These are phyloP conservation scores for Chrosomus eos DNA, from an alignment of 2,797 vertebrate species.

Conservation along the genomic window DNA sequence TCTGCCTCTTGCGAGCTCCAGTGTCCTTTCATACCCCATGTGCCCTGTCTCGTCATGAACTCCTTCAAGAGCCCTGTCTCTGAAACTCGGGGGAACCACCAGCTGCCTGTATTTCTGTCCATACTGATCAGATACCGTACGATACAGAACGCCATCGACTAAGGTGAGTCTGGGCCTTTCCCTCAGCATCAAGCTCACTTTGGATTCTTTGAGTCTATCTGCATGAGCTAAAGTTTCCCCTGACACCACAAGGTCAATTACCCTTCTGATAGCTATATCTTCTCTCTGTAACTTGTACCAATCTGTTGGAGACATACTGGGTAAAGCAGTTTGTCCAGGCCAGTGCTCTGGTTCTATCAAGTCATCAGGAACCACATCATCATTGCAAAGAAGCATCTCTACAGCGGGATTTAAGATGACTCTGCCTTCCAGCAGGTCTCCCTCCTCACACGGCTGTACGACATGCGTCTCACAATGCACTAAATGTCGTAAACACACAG, in stretches of 20 bases:
- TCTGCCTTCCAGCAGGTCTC: background rate
- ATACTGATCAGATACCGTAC: background rate
- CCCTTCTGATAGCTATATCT: background rate
- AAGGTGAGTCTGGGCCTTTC: background rate
- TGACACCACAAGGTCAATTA: background rate
- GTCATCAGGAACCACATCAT: background rate
- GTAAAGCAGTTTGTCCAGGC: background rate
- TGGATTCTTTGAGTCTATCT: background rate
- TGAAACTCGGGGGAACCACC: background rate
- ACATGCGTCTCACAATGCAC: background rate
- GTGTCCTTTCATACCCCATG: background rate
- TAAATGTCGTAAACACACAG: background rate
- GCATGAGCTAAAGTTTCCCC: background rate
- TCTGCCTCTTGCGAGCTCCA: background rate
- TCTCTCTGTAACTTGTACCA: conserved; percentile 8
- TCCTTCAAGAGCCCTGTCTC: background rate
- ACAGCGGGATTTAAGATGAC: background rate
- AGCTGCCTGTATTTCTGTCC: background rate
- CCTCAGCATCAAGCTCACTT: background rate
- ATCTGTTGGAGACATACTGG: background rate
- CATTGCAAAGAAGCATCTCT: background rate
- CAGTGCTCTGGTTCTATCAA: background rate
- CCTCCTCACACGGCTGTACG: background rate
- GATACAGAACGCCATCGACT: background rate
- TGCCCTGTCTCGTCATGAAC: conserved; percentile 9